Conservation (phyloP, 2,888 invertebrate genomes). For the Xestia c-nigrum region DNA sequence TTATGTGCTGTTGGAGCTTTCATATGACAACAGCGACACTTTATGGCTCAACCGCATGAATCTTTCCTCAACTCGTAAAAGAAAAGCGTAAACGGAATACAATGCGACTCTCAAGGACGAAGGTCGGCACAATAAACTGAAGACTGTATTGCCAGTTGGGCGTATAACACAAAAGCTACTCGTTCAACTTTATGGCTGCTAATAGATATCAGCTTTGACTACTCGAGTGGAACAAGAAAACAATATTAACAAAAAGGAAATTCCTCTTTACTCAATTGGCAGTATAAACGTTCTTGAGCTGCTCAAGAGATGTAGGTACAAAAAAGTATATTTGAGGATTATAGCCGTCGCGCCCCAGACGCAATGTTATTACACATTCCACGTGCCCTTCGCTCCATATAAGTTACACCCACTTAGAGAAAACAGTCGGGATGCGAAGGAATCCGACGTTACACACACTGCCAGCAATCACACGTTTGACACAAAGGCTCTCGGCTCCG, state of each 20-base stretch:
- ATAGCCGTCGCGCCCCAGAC: conserved; percentile 47
- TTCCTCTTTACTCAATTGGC: conserved; percentile 36
- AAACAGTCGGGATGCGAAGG: conserved; percentile 71
- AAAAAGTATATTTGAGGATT: conserved; percentile 49
- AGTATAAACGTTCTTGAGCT: conserved; percentile 34
- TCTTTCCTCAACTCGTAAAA: conserved; percentile 37
- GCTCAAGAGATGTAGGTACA: conserved; percentile 30
- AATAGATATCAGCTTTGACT: conserved; percentile 48
- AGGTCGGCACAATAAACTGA: conserved; percentile 43
- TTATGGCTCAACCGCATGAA: conserved; percentile 17
- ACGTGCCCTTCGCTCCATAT: conserved; percentile 64
- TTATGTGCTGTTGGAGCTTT: conserved; percentile 3
- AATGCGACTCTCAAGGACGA: conserved; percentile 36
- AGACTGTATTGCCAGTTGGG: conserved; percentile 37
- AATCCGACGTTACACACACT: conserved; percentile 61
- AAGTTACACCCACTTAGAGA: conserved; percentile 71
- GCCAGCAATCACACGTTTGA: conserved; percentile 50
- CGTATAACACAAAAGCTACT: conserved; percentile 37
- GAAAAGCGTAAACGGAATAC: conserved; percentile 34
- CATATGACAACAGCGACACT: conserved; percentile 3
- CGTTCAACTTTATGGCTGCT: conserved; percentile 40
- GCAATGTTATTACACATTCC: conserved; percentile 74
- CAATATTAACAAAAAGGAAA: conserved; percentile 51
- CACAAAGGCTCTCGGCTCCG: conserved; percentile 36
- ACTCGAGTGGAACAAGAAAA: conserved; percentile 39